These are phyloP conservation scores for Loris lydekkerianus DNA, from an alignment of 2,797 vertebrate species.

Conservation along the genomic window DNA sequence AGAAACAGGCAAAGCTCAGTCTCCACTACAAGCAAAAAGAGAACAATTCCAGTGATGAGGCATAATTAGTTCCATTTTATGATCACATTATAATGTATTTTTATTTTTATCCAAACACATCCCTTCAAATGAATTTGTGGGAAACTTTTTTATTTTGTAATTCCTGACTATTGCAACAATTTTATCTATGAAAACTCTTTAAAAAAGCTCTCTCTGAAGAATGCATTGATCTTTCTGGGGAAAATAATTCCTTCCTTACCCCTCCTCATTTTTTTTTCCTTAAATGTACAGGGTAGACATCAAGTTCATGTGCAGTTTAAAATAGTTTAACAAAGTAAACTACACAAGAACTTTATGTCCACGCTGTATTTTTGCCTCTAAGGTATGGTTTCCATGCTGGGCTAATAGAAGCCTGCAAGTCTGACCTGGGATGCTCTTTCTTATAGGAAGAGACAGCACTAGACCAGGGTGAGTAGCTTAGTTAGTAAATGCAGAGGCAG, in stretches of 20 bases:
- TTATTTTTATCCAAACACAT: constrained; percentile 66
- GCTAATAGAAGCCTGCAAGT: background rate
- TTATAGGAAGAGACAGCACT: background rate
- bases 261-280: background rate
- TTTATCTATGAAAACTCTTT: background rate
- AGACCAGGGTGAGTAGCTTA: background rate
- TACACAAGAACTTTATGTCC: too few species aligned
- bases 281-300: background rate
- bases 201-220: constrained; percentile 10
- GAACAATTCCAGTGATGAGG: constrained; percentile 50
- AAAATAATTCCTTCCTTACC: background rate
- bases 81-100: background rate
- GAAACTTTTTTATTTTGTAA: constrained; percentile 5
- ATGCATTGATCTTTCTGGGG: background rate
- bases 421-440: background rate
- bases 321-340: too few species aligned
- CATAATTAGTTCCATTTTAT: constrained; percentile 24
- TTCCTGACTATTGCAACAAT: constrained; percentile 47
- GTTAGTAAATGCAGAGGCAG: background rate
- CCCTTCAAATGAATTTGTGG: constrained; percentile 22
- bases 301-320: too few species aligned
- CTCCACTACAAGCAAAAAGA: background rate
- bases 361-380: background rate
- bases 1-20: background rate
- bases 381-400: background rate